A percentile compares a stretch with the other conserved stretches of the same genome.
These are phyloP conservation scores for Terebella lapidaria DNA, from an alignment of 2,888 invertebrate genomes.

Conservation along the genomic window DNA sequence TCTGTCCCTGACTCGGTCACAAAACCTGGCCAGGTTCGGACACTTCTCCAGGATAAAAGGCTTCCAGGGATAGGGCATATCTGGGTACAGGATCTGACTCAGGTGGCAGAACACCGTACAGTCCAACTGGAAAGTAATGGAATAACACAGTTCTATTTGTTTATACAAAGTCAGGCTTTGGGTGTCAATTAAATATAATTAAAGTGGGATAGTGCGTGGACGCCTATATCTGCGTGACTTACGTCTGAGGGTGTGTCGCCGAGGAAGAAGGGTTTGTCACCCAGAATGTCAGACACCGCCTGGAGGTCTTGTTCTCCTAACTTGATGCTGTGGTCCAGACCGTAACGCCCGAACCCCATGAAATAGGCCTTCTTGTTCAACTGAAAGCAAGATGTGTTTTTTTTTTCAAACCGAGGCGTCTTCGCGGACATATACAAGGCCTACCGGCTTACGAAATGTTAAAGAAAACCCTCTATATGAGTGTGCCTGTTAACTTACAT, in stretches of 20 bases:
- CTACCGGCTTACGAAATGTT: not conserved
- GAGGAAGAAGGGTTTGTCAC: slow-evolving; percentile 90
- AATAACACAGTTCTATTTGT: no score
- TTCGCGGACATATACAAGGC: no score
- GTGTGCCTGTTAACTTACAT: not conserved
- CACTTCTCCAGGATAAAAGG: slow-evolving; percentile 84
- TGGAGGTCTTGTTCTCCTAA: slow-evolving; percentile 87
- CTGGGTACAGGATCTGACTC: slow-evolving; percentile 87
- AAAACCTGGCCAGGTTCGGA: slow-evolving; percentile 80
- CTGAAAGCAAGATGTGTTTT: no score
- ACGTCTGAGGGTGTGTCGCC: slow-evolving; percentile 90
- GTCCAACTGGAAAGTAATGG: slow-evolving; percentile 71
- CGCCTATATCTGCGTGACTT: no score
- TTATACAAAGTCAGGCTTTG: no score
- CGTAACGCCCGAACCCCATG: slow-evolving; percentile 85
- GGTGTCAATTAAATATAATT: no score
- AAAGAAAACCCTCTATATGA: not conserved
- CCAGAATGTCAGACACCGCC: slow-evolving; percentile 82
- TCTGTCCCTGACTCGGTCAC: slow-evolving; percentile 77
- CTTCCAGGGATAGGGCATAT: slow-evolving; percentile 76
- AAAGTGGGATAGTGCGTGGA: no score
- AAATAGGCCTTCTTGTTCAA: not conserved
- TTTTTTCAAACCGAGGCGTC: no score
- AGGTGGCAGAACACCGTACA: slow-evolving; percentile 88
- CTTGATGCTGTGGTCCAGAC: slow-evolving; percentile 82